Percentiles rank a stretch among this genome's conserved stretches.
Evolutionary conservation across 2,888 invertebrate species (phyloP).

Genomic region (Brenthis ino): DNA sequence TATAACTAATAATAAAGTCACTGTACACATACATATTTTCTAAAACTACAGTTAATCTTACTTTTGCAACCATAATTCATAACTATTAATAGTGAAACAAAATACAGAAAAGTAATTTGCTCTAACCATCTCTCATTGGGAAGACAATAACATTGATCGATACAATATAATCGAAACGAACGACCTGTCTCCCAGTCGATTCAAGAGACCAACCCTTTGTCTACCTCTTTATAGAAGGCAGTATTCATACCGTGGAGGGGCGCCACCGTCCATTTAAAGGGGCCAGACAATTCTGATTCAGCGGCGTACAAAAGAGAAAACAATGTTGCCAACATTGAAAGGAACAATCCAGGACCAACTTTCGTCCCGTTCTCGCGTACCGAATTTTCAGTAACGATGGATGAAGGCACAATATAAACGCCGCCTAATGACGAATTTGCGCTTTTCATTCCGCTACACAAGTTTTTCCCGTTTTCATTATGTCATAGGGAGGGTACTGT

Average conservation of each 20-base stretch:
- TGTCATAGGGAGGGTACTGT: conserved; percentile 77
- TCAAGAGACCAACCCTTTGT: conserved; percentile 82
- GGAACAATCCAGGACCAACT: conserved; percentile 81
- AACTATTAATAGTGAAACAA: conserved; percentile 54
- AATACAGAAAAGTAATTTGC: conserved; percentile 79
- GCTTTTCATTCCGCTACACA: conserved; percentile 83
- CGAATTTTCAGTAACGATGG: conserved; percentile 48
- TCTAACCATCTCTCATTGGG: conserved; percentile 77
- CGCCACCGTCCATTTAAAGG: conserved; percentile 78
- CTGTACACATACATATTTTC: too few species aligned
- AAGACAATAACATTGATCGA: conserved; percentile 76
- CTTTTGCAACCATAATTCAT: neutral
- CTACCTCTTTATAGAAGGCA: conserved; percentile 77
- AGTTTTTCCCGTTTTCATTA: conserved; percentile 82
- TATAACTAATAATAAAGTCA: too few species aligned
- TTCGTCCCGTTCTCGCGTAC: conserved; percentile 61
- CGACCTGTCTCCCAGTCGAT: conserved; percentile 79
- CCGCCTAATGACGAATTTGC: conserved; percentile 83
- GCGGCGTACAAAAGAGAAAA: conserved; percentile 80
- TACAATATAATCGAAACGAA: conserved; percentile 80
- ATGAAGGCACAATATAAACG: conserved; percentile 77
- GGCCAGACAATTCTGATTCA: conserved; percentile 82
- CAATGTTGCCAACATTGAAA: conserved; percentile 82
- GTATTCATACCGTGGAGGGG: conserved; percentile 80
- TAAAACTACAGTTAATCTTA: too few species aligned